Percentiles rank a stretch among this genome's conserved stretches.
Conservation (phyloP, 2,888 invertebrate species). For the Synanthedon myopaeformis region DNA sequence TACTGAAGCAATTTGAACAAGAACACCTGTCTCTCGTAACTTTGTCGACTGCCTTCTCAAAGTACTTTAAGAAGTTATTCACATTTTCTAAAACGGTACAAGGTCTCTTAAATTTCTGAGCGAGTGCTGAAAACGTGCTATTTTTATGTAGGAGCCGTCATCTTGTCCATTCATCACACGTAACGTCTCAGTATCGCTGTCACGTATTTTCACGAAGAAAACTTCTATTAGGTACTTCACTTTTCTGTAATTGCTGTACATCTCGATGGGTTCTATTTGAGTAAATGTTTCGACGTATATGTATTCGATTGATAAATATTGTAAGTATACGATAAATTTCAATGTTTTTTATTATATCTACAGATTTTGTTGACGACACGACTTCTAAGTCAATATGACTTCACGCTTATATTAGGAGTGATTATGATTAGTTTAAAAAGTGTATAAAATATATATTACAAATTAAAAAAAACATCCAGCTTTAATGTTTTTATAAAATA, state of each 20-base stretch:
- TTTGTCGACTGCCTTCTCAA: too few species aligned
- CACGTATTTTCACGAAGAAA: constrained; percentile 46
- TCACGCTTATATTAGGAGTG: too few species aligned
- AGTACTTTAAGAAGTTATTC: not conserved
- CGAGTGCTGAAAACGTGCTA: not conserved
- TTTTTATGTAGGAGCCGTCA: constrained; percentile 5
- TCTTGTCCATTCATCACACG: constrained; percentile 56
- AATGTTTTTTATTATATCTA: constrained; percentile 1
- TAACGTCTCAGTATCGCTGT: constrained; percentile 41
- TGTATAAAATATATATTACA: too few species aligned
- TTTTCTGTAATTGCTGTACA: constrained; percentile 40
- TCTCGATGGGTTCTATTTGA: not conserved
- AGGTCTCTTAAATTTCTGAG: constrained; percentile 25
- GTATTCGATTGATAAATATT: constrained; percentile 1
- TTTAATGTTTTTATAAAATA: too few species aligned
- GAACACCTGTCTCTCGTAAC: not conserved
- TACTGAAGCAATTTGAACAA: not conserved
- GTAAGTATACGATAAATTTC: constrained; percentile 13
- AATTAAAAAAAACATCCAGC: too few species aligned
- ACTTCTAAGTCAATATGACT: too few species aligned
- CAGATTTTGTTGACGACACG: constrained; percentile 2
- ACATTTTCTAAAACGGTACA: constrained; percentile 41
- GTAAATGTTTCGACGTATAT: too few species aligned
- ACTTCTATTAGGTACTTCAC: constrained; percentile 42
- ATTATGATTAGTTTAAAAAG: too few species aligned